These are phyloP conservation scores for Pitta sordida DNA, from an alignment of 2,113 vertebrate genomes.

Conservation along the genomic window DNA sequence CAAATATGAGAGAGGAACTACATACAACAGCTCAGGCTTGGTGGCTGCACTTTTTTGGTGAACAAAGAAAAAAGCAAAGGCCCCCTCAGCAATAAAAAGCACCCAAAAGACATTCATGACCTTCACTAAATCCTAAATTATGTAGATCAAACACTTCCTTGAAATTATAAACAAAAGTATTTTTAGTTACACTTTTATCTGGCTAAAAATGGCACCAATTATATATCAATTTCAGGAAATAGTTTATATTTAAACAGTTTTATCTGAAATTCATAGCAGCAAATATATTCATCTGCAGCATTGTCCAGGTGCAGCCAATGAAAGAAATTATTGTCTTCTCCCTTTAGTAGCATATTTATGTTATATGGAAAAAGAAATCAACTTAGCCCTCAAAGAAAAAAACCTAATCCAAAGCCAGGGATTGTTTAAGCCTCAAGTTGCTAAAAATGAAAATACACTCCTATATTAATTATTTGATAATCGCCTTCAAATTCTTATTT, in stretches of 20 bases:
- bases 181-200: neutral
- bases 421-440: neutral
- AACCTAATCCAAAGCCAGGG: neutral
- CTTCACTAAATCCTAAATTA: neutral
- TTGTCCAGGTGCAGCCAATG: neutral
- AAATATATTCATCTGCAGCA: neutral
- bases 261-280: slow-evolving; percentile 37
- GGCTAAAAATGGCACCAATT: neutral
- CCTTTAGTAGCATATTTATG: neutral
- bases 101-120: neutral
- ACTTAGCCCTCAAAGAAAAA: neutral
- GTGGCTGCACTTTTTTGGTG: neutral
- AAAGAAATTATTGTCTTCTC: neutral
- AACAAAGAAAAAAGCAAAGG: fast-evolving
- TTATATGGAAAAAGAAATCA: neutral
- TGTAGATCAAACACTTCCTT: neutral
- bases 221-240: slow-evolving; percentile 19
- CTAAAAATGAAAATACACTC: neutral
- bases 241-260: slow-evolving; percentile 6
- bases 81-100: neutral
- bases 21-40: neutral
- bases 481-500: neutral
- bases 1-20: neutral
- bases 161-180: neutral
- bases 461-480: neutral